Evolutionary conservation across 92 coral and sea anemone genomes (phyloP).

Genomic region (Anthopleura xanthogrammica): DNA sequence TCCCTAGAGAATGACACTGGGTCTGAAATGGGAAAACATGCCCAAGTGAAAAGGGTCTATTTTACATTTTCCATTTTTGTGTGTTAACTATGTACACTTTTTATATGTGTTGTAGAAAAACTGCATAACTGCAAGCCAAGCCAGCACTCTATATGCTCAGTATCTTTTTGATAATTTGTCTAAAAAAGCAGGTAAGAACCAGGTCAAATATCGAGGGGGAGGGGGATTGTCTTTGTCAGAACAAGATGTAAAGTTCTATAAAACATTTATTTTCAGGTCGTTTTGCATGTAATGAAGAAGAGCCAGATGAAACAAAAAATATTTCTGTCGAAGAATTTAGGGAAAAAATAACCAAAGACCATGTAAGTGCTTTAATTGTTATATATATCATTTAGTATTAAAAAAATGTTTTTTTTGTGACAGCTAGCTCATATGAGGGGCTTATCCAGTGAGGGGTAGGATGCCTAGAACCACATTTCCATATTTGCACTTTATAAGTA

Average conservation of each 20-base stretch:
- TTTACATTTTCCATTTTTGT: background rate
- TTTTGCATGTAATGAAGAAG: slow-evolving; percentile 60
- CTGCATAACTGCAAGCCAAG: slow-evolving; percentile 9
- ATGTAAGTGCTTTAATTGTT: slow-evolving; percentile 35
- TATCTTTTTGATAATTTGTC: slow-evolving; percentile 32
- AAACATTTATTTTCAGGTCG: slow-evolving; percentile 50
- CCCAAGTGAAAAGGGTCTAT: background rate
- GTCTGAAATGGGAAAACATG: too few species aligned
- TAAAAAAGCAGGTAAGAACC: slow-evolving; percentile 44
- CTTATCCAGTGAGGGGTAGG: too few species aligned
- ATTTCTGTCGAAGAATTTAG: slow-evolving; percentile 41
- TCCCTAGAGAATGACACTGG: too few species aligned
- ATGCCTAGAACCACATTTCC: too few species aligned
- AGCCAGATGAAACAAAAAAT: slow-evolving; percentile 41
- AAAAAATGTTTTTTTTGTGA: too few species aligned
- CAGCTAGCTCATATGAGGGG: too few species aligned
- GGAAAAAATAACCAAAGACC: slow-evolving; percentile 48
- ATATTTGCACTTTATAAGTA: too few species aligned
- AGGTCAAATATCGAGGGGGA: background rate
- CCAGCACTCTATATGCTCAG: slow-evolving; percentile 28
- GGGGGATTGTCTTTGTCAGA: too few species aligned
- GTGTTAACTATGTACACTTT: background rate
- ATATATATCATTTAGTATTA: background rate
- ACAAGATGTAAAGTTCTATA: background rate
- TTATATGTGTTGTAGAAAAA: background rate